Conservation (phyloP, 2,888 invertebrate genomes). For the Cloeon dipterum region DNA sequence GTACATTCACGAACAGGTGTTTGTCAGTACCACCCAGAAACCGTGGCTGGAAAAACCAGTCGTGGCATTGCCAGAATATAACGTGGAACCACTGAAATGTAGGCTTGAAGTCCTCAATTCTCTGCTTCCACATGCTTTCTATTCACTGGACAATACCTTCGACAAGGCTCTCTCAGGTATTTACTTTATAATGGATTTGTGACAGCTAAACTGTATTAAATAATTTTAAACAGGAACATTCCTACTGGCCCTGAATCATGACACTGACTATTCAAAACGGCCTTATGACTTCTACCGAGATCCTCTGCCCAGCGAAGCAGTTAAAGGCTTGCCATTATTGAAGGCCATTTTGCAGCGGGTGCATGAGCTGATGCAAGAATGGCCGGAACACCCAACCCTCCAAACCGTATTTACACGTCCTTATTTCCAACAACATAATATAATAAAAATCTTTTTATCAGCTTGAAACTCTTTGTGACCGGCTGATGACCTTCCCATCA, state of each 20-base stretch:
- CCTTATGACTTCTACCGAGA: slow-evolving; percentile 61
- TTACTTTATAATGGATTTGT: neutral
- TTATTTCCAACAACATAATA: neutral
- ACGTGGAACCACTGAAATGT: neutral
- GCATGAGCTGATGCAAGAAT: slow-evolving; percentile 40
- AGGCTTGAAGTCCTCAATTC: neutral
- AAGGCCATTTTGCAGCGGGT: slow-evolving; percentile 35
- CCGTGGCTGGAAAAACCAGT: slow-evolving; percentile 7
- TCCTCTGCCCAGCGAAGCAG: slow-evolving; percentile 53
- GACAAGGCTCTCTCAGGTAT: neutral
- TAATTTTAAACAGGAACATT: slow-evolving; percentile 7
- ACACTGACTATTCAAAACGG: neutral
- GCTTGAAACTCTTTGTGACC: slow-evolving; percentile 39
- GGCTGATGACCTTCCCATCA: slow-evolving; percentile 45
- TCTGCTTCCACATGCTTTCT: neutral
- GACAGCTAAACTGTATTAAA: neutral
- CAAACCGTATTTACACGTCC: slow-evolving; percentile 33
- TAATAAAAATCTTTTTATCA: slow-evolving; percentile 12
- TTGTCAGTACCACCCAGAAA: slow-evolving; percentile 12
- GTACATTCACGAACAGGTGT: slow-evolving; percentile 30
- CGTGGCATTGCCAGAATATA: neutral
- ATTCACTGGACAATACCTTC: neutral
- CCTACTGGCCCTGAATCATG: slow-evolving; percentile 7
- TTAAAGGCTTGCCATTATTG: slow-evolving; percentile 44
- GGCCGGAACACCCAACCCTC: slow-evolving; percentile 80